Conservation (phyloP, 1,140 invertebrate genomes). For the Mamestra configurata region DNA sequence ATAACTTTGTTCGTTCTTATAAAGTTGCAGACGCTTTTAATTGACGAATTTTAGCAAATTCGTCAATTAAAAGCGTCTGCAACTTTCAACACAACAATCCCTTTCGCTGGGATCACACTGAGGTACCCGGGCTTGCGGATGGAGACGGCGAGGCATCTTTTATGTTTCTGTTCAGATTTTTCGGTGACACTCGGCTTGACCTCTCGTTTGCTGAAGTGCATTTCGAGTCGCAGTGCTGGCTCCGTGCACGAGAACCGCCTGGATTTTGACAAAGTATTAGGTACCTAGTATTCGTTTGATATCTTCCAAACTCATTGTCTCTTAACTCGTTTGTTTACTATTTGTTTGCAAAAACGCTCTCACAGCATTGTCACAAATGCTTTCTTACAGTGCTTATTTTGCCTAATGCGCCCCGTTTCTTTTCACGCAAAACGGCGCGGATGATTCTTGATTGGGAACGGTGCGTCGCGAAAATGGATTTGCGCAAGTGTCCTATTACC, state of each 20-base stretch:
- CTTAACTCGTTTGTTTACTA: not conserved
- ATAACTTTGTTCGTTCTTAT: too few species aligned
- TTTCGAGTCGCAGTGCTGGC: conserved; percentile 83
- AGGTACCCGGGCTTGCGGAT: not conserved
- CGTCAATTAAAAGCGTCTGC: too few species aligned
- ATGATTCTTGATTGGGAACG: too few species aligned
- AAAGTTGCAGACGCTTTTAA: too few species aligned
- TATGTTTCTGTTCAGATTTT: not conserved
- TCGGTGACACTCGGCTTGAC: not conserved
- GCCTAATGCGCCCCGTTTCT: too few species aligned
- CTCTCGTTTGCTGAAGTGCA: conserved; percentile 77
- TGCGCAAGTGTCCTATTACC: not conserved
- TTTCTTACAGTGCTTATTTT: too few species aligned
- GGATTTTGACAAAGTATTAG: not conserved
- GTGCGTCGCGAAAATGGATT: not conserved
- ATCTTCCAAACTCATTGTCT: too few species aligned
- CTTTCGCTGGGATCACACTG: not conserved
- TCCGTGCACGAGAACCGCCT: conserved; percentile 87
- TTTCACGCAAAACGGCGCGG: too few species aligned
- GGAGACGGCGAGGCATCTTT: not conserved
- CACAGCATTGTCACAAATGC: too few species aligned
- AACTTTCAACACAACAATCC: not conserved
- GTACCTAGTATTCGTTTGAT: too few species aligned
- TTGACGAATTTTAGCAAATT: too few species aligned
- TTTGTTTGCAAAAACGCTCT: too few species aligned